Evolutionary conservation across 2,113 vertebrate genomes (phyloP), one percentile per base, ranked within the genome.

Genomic region (Glareola pratincola): DNA sequence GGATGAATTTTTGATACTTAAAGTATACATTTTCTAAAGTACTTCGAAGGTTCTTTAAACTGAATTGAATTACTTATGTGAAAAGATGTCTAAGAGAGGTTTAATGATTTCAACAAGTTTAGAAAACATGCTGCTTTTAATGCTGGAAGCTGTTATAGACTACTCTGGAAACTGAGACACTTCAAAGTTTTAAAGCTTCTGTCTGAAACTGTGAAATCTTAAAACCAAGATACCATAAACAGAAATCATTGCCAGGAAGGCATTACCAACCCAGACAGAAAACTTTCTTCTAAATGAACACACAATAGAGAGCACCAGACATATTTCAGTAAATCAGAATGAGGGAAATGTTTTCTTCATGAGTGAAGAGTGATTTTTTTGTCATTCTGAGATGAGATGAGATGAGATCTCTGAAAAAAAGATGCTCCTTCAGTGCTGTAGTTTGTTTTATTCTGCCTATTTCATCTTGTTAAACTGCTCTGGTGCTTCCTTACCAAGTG

Each of bases 331-430:
- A 16, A 90, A 51, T 64, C 8, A 45, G 16, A 88, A 47, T 26
- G 32, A 48, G 14, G 3, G 9, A 72, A 92, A 53, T 0, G 24
- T 72, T 71, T 78, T 75, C 15, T 73, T 77, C 8, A 15, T 23
- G 23, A 66, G 9, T 0, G 4, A 54, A 39, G 18, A 74, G 4
- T 0, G 2, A 1, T 2, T n/a, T 54, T 39, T 75, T 87, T 16
- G 32, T 26, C 12, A 43, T 47, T 67, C 8, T 51, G 20, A 51
- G 5, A 54, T 30, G 20, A 51, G 5, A 51, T 30, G 20, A 51
- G 5, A 56, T 30, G 20, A 51, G 5, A 54, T 30, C 4, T 21
- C 12, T 71, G 26, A 24, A 21, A 59, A 14, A 17, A 27, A 17
- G 2, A 20, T 29, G 1, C 1, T 73, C 2, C 13, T 85, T 67